These are phyloP conservation scores for Microplitis mediator DNA, from an alignment of 1,140 invertebrate genomes.

Conservation along the genomic window DNA sequence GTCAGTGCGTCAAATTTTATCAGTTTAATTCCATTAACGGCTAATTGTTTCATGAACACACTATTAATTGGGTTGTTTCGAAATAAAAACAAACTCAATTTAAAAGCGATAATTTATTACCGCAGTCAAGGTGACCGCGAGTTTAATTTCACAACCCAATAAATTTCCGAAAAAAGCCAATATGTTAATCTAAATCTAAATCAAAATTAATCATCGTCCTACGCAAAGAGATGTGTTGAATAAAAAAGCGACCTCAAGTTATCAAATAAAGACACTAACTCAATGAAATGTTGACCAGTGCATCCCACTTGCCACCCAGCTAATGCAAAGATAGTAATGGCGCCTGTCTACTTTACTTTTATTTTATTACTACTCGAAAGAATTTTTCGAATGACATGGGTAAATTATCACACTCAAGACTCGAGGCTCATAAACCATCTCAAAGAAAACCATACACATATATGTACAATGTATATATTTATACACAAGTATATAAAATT, in stretches of 20 bases:
- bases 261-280: background rate
- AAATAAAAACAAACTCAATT: too few species aligned
- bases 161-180: too few species aligned
- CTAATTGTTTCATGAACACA: too few species aligned
- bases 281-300: background rate
- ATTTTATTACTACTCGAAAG: background rate
- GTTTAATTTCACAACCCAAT: too few species aligned
- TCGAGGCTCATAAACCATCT: background rate
- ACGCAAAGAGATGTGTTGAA: background rate
- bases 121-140: too few species aligned
- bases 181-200: too few species aligned
- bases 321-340: conserved; percentile 14
- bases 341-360: background rate
- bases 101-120: too few species aligned
- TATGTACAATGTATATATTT: background rate
- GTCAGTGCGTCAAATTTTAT: too few species aligned
- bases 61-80: too few species aligned
- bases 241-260: background rate
- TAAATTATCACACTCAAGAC: background rate
- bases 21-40: too few species aligned
- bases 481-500: background rate
- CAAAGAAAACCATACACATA: too few species aligned
- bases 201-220: background rate
- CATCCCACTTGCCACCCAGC: background rate
- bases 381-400: background rate